Conservation (phyloP, 2,113 vertebrate genomes). For the Morone chrysops region DNA sequence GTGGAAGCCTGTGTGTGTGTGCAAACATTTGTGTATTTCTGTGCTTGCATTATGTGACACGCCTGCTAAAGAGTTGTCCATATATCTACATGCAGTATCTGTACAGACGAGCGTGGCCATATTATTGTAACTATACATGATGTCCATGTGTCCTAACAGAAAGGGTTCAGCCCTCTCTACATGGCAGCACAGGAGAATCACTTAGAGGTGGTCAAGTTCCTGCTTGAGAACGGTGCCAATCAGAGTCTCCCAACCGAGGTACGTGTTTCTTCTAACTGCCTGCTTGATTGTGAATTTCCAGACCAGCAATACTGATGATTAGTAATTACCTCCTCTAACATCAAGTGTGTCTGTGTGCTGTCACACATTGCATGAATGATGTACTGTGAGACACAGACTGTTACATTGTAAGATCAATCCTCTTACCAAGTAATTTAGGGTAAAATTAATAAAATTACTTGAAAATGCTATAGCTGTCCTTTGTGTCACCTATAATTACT, state of each 20-base stretch:
- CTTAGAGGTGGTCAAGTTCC: constrained; percentile 97
- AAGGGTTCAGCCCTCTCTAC: constrained; percentile 98
- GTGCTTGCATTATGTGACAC: neutral
- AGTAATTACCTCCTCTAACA: neutral
- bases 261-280: constrained; percentile 46
- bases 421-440: neutral
- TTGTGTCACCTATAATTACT: neutral
- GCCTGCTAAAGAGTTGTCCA: neutral
- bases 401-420: neutral
- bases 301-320: neutral
- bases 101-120: neutral
- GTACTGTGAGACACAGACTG: neutral
- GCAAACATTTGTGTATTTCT: constrained; percentile 3
- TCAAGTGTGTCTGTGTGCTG: neutral
- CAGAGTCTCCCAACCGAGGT: constrained; percentile 98
- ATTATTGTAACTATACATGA: neutral
- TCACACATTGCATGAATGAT: neutral
- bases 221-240: constrained; percentile 97
- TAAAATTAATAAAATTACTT: neutral
- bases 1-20: constrained; percentile 1
- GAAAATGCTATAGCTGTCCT: neutral
- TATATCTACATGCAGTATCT: constrained; percentile 5
- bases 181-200: constrained; percentile 99
- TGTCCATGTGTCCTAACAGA: constrained; percentile 83
- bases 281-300: neutral